phyloP scores from a whole-genome alignment of 2,113 vertebrate species.

The Haemorhous mexicanus region DNA sequence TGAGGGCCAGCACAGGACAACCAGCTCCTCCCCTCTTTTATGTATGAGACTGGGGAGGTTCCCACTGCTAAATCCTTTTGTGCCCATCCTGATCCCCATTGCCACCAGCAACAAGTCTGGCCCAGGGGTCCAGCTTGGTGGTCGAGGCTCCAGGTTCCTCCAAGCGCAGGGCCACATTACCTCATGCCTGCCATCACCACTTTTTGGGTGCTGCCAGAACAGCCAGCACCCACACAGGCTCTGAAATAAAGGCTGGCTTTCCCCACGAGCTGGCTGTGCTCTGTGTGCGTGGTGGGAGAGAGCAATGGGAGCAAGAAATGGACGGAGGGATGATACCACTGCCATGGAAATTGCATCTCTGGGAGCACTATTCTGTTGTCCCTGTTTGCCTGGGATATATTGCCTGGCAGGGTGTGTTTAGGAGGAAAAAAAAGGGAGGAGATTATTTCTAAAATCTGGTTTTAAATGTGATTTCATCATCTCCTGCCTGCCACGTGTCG shows the following conservation, averaged over 20 bases:
- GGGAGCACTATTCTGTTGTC: accelerated
- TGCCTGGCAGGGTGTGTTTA: background rate
- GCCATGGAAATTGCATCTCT: accelerated
- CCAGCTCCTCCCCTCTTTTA: background rate
- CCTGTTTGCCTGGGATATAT: background rate
- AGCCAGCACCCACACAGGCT: background rate
- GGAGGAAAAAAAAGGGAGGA: background rate
- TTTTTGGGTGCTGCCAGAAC: background rate
- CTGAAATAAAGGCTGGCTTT: background rate
- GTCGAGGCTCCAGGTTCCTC: background rate
- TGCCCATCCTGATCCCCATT: accelerated
- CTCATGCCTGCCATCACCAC: background rate
- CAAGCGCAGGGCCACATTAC: background rate
- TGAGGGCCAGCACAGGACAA: accelerated
- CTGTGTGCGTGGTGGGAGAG: background rate
- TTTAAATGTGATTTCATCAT: slow-evolving; percentile 25
- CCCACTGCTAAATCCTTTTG: background rate
- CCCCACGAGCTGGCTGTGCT: background rate
- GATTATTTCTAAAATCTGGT: background rate
- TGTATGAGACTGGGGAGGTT: background rate
- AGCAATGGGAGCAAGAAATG: accelerated
- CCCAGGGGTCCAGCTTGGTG: accelerated
- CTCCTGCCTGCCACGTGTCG: slow-evolving; percentile 15
- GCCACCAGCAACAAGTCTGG: background rate
- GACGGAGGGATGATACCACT: accelerated